phyloP scores from a whole-genome alignment of 2,888 invertebrate genomes.

The Pandemis heparana region DNA sequence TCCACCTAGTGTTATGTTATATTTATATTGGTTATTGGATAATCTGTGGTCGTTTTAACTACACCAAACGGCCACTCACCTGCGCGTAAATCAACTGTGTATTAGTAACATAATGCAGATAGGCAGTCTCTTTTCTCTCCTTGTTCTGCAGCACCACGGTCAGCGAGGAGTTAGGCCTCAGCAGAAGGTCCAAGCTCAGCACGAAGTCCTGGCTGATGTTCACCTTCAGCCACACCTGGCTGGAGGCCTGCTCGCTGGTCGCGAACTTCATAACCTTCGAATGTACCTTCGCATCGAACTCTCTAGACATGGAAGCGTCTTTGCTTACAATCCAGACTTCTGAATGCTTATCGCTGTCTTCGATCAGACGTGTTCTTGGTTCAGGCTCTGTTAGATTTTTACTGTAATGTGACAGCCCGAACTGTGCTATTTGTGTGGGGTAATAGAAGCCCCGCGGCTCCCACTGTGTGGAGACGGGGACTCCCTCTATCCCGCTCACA shows the following conservation, averaged over 20 bases:
- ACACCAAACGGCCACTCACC: constrained; percentile 73
- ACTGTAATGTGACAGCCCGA: constrained; percentile 98
- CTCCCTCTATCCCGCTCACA: constrained; percentile 96
- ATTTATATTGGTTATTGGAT: no score
- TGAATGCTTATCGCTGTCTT: constrained; percentile 90
- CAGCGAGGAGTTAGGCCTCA: constrained; percentile 93
- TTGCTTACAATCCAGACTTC: constrained; percentile 91
- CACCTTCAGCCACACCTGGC: constrained; percentile 88
- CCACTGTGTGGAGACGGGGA: constrained; percentile 99
- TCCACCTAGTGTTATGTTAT: no score
- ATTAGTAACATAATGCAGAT: constrained; percentile 93
- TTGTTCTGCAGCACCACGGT: constrained; percentile 91
- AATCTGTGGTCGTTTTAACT: not conserved
- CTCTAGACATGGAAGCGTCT: constrained; percentile 87
- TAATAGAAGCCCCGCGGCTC: constrained; percentile 98
- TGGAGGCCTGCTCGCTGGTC: constrained; percentile 89
- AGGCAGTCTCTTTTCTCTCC: constrained; percentile 91
- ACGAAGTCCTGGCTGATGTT: constrained; percentile 88
- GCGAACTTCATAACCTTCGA: constrained; percentile 90
- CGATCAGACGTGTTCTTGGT: constrained; percentile 89
- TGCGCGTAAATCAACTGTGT: constrained; percentile 90
- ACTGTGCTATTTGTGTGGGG: constrained; percentile 99
- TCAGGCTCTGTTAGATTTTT: constrained; percentile 95
- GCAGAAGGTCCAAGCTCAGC: constrained; percentile 89
- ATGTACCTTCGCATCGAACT: constrained; percentile 85